A percentile compares a stretch with the other conserved stretches of the same genome.
phyloP scores from a whole-genome alignment of 2,888 invertebrate genomes.

The Eilema caniola region DNA sequence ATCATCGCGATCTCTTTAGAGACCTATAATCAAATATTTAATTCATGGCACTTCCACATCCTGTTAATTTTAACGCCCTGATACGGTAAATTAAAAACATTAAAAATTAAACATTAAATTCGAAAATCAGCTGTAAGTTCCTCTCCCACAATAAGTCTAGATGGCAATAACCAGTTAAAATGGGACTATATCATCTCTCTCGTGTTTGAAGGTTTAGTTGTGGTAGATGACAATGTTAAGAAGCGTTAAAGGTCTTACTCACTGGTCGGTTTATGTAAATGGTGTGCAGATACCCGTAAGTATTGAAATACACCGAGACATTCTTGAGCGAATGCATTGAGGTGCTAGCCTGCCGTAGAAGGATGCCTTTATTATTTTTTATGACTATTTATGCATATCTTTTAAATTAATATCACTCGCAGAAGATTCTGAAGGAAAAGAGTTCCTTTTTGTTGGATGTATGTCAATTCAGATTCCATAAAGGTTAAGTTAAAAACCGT shows the following conservation, averaged over 20 bases:
- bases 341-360: conserved; percentile 32
- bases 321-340: conserved; percentile 57
- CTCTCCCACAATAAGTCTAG: conserved; percentile 40
- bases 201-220: conserved; percentile 15
- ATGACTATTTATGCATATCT: conserved; percentile 29
- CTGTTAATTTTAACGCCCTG: conserved; percentile 13
- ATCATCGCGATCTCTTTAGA: neutral
- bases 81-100: conserved; percentile 21
- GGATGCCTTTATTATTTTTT: conserved; percentile 31
- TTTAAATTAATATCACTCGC: conserved; percentile 11
- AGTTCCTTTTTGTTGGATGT: neutral
- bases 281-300: conserved; percentile 58
- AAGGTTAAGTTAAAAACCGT: too few relatives aligned
- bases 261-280: conserved; percentile 60
- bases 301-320: conserved; percentile 67
- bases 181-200: conserved; percentile 30
- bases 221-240: conserved; percentile 18
- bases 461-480: neutral
- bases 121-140: conserved; percentile 65
- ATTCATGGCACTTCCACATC: conserved; percentile 22
- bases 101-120: conserved; percentile 39
- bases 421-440: neutral
- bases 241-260: conserved; percentile 25
- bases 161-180: conserved; percentile 34
- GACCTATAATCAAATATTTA: neutral